These are phyloP conservation scores for Drosophila novamexicana DNA, from an alignment of 1,140 invertebrate species.

Conservation along the genomic window DNA sequence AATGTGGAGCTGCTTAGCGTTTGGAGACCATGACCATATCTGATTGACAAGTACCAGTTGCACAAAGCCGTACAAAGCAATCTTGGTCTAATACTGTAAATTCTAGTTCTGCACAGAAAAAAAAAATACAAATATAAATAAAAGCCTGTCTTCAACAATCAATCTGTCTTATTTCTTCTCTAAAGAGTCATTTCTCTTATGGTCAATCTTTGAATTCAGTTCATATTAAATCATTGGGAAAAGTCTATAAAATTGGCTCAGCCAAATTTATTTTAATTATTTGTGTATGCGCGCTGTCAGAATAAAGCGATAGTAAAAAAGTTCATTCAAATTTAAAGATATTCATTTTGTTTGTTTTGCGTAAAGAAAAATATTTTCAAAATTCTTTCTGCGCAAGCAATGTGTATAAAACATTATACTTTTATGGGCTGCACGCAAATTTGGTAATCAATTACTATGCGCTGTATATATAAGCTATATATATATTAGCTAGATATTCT, in stretches of 20 bases:
- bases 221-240: neutral
- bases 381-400: too few relatives aligned
- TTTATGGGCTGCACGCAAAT: too few relatives aligned
- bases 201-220: neutral
- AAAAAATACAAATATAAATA: constrained; percentile 2
- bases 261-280: neutral
- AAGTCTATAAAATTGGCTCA: neutral
- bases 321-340: too few relatives aligned
- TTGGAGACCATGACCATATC: constrained; percentile 25
- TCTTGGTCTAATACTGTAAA: constrained; percentile 35
- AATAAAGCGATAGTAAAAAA: too few relatives aligned
- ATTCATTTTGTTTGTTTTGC: too few relatives aligned
- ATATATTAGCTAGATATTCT: too few relatives aligned
- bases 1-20: neutral
- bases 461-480: too few relatives aligned
- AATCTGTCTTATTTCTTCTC: neutral
- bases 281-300: neutral
- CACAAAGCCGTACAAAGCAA: neutral
- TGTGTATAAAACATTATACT: too few relatives aligned
- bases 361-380: too few relatives aligned
- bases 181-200: neutral
- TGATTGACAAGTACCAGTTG: constrained; percentile 30
- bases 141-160: neutral
- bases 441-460: too few relatives aligned
- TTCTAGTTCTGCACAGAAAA: constrained; percentile 26